Evolutionary conservation across 2,797 vertebrate genomes (phyloP), one percentile per base, ranked within the genome.

Genomic region (Pyrocephalus nanus): DNA sequence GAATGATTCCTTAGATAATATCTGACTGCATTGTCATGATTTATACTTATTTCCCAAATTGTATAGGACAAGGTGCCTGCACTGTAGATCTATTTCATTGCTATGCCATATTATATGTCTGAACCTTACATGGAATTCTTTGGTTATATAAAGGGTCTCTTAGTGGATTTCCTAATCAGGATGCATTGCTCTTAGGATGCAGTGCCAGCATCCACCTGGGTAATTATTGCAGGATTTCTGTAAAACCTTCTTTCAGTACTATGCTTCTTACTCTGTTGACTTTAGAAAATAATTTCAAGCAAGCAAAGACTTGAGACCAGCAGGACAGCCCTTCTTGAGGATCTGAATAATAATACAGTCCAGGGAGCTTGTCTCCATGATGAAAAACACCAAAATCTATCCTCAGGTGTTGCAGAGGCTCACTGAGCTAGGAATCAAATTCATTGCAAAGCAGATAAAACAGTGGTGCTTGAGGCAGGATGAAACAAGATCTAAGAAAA

Each of bases 401-500:
- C 94, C 95, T 93, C 80, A 94, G 92, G 94, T 96, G 86, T 93
- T 95, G 74, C 64, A 92, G 67, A 95, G 50, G 48, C 86, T 96
- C 71, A 73, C 90, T 93, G 88, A 95, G 67, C 83, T 96, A 90
- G 82, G 77, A 94, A 93, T 95, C 19, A 0, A 95, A 95, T 95
- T 86, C 86, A 50, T 45, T 82, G 67, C 86, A 93, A 89, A 95
- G 48, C 48, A 94, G 90, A 96, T 86, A 88, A 96, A 90, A 87
- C 55, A 86, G 70, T 70, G 67, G 17, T 85, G 88, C 88, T 92
- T 73, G 74, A 93, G 90, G 94, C 88, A 95, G 67, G 80, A 86
- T 84, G 73, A 94, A 96, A 88, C 82, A 93, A 92, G 88, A 83
- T 95, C 95, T 92, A 75, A 93, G 89, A 88, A 96, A 89, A 95